A percentile compares a stretch with the other conserved stretches of the same genome.
Evolutionary conservation across 1,140 invertebrate genomes (phyloP).

Genomic region (Parapsyche elsis): DNA sequence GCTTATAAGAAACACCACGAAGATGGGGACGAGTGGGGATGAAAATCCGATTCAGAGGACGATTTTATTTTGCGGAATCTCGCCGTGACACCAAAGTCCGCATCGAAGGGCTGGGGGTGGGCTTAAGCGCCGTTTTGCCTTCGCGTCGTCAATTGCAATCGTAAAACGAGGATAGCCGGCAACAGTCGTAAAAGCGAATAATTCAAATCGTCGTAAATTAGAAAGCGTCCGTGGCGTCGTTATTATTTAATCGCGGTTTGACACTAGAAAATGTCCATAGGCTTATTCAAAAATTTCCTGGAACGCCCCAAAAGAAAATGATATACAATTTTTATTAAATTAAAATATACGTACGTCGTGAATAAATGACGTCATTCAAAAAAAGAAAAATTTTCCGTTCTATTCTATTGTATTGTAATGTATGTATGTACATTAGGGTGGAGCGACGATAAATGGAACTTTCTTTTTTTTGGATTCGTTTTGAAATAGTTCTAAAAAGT

Average conservation of each 20-base stretch:
- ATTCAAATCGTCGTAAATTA: slow-evolving; percentile 32
- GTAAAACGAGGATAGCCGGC: slow-evolving; percentile 16
- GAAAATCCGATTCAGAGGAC: neutral
- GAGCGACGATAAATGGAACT: too few species aligned
- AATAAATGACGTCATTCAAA: too few species aligned
- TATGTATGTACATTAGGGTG: too few species aligned
- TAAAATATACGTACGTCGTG: too few species aligned
- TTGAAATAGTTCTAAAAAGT: too few species aligned
- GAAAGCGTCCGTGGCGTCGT: neutral
- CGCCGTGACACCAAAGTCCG: neutral
- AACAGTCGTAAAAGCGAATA: slow-evolving; percentile 18
- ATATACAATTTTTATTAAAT: neutral
- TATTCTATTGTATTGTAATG: too few species aligned
- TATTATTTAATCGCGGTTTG: slow-evolving; percentile 19
- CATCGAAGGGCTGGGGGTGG: neutral
- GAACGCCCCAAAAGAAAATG: too few species aligned
- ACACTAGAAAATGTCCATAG: neutral
- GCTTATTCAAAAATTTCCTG: too few species aligned
- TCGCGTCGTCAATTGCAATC: slow-evolving; percentile 18
- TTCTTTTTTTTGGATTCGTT: too few species aligned
- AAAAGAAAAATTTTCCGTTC: too few species aligned
- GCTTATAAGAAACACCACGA: neutral
- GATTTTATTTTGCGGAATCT: neutral
- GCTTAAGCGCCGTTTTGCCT: neutral
- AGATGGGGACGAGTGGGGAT: neutral